These are phyloP conservation scores for Pteromalus puparum DNA, from an alignment of 1,140 invertebrate genomes.

Conservation along the genomic window DNA sequence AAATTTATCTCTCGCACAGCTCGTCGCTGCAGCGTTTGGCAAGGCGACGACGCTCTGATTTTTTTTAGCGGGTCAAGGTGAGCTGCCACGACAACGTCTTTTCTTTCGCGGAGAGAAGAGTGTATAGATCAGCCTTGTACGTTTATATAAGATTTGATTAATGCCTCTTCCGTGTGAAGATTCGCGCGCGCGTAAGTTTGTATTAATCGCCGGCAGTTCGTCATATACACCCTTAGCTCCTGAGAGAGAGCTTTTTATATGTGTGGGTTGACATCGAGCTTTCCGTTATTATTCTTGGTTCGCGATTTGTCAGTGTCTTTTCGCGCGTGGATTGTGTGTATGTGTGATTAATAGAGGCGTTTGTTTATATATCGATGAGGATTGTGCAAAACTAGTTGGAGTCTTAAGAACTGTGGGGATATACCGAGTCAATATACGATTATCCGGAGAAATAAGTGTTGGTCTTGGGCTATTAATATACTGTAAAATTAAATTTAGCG, in stretches of 20 bases:
- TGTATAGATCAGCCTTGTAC: constrained; percentile 8
- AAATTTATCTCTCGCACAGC: constrained; percentile 34
- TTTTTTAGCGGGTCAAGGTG: constrained; percentile 39
- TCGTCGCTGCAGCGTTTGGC: neutral
- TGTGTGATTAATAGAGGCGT: too few relatives aligned
- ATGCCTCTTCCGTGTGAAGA: neutral
- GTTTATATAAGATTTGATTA: constrained; percentile 37
- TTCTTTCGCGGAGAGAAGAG: neutral
- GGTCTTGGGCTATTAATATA: neutral
- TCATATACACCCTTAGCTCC: too few relatives aligned
- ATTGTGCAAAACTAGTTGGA: neutral
- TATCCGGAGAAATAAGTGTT: neutral
- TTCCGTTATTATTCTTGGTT: too few relatives aligned
- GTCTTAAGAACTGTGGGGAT: neutral
- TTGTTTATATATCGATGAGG: too few relatives aligned
- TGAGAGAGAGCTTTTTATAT: too few relatives aligned
- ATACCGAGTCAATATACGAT: neutral
- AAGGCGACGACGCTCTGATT: constrained; percentile 21
- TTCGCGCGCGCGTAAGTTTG: neutral
- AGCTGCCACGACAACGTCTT: constrained; percentile 8
- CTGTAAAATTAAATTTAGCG: neutral
- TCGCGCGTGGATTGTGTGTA: too few relatives aligned
- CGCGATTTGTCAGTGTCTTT: too few relatives aligned
- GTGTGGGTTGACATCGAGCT: too few relatives aligned
- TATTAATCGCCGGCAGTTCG: neutral